Evolutionary conservation across 1,140 invertebrate species (phyloP).

Genomic region (Meteorus sp.): DNA sequence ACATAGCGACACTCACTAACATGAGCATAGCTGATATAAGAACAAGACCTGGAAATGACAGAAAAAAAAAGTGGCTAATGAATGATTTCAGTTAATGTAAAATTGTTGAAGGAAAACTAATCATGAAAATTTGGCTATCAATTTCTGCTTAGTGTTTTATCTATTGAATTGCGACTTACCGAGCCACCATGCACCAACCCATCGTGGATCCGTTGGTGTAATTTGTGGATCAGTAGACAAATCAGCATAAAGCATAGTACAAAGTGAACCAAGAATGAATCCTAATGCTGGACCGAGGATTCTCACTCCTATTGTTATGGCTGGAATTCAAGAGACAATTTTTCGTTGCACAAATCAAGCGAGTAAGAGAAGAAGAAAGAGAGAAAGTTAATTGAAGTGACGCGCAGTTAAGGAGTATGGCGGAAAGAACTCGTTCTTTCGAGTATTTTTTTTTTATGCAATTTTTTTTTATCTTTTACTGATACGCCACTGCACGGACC

Average conservation of each 20-base stretch:
- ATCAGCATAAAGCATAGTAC: constrained; percentile 85
- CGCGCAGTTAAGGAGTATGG: not conserved
- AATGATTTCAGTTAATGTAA: too few relatives aligned
- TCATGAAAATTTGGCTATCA: not conserved
- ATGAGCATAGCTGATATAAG: constrained; percentile 79
- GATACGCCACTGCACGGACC: too few relatives aligned
- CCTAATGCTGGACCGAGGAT: constrained; percentile 89
- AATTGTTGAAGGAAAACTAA: not conserved
- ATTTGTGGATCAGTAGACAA: constrained; percentile 74
- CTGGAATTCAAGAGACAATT: constrained; percentile 62
- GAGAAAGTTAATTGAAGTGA: not conserved
- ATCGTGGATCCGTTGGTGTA: constrained; percentile 81
- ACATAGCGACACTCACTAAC: constrained; percentile 82
- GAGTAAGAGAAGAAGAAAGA: not conserved
- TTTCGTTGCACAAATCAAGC: constrained; percentile 30
- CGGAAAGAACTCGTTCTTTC: too few relatives aligned
- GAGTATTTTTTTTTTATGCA: too few relatives aligned
- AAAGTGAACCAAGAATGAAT: constrained; percentile 88
- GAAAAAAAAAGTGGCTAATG: too few relatives aligned
- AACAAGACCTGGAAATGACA: constrained; percentile 70
- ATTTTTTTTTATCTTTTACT: too few relatives aligned
- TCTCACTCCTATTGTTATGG: constrained; percentile 88
- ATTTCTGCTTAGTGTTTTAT: constrained; percentile 6
- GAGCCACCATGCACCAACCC: constrained; percentile 93
- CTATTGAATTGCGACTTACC: constrained; percentile 59